These are phyloP conservation scores for Muscicapa striata DNA, from an alignment of 2,797 vertebrate species.

Conservation along the genomic window DNA sequence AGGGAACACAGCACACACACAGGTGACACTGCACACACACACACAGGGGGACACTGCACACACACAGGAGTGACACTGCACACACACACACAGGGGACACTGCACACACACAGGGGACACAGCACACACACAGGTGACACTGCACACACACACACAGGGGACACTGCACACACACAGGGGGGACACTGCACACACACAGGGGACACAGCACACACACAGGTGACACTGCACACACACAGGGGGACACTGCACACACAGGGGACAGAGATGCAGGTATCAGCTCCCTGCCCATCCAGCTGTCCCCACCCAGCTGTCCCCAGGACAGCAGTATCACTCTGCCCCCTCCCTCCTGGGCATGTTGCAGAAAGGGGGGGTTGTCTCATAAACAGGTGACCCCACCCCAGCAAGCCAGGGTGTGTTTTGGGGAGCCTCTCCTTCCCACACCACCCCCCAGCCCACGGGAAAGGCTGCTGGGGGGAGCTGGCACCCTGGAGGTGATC, in stretches of 20 bases:
- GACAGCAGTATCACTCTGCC: background rate
- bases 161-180: too few species aligned
- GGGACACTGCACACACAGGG: background rate
- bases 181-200: background rate
- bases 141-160: too few species aligned
- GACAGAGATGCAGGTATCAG: background rate
- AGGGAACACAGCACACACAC: too few species aligned
- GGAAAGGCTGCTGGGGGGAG: background rate
- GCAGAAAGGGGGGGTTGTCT: background rate
- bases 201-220: too few species aligned
- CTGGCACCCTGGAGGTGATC: background rate
- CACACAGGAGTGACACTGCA: too few species aligned
- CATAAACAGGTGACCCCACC: constrained; percentile 16
- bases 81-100: too few species aligned
- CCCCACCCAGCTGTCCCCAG: background rate
- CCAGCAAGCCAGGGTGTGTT: constrained; percentile 15
- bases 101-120: too few species aligned
- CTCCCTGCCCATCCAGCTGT: background rate
- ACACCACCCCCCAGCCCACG: background rate
- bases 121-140: too few species aligned
- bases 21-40: too few species aligned
- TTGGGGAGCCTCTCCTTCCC: background rate
- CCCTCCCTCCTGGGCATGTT: background rate
- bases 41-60: too few species aligned
- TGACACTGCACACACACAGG: too few species aligned